A percentile compares a stretch with the other conserved stretches of the same genome.
Evolutionary conservation across 2,888 invertebrate genomes (phyloP).

Genomic region (Melipona bicolor): DNA sequence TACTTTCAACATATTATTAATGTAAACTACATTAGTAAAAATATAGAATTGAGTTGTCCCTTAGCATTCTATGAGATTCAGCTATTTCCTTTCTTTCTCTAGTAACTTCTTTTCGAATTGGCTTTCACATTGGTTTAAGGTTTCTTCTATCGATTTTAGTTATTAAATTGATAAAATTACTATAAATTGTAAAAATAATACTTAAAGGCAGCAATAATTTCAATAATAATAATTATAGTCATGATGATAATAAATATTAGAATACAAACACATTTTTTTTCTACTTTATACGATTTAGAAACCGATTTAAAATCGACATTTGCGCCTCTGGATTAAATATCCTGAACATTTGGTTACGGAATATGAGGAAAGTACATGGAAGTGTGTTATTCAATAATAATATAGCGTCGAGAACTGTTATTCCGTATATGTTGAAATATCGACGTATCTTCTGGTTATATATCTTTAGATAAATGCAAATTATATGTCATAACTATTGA

Average conservation of each 20-base stretch:
- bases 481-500: slow-evolving; percentile 43
- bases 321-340: slow-evolving; percentile 36
- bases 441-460: slow-evolving; percentile 27
- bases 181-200: slow-evolving; percentile 25
- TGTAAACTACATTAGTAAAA: slow-evolving; percentile 20
- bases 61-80: slow-evolving; percentile 12
- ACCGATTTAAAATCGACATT: slow-evolving; percentile 31
- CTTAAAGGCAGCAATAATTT: slow-evolving; percentile 26
- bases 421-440: slow-evolving; percentile 15
- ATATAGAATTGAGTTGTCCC: slow-evolving; percentile 1
- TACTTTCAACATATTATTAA: slow-evolving; percentile 6
- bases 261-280: slow-evolving; percentile 21
- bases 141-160: slow-evolving; percentile 24
- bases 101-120: background rate
- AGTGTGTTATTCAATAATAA: slow-evolving; percentile 44
- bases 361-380: slow-evolving; percentile 33
- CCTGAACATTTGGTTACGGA: slow-evolving; percentile 58
- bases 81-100: background rate
- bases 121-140: background rate
- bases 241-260: slow-evolving; percentile 16
- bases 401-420: slow-evolving; percentile 34
- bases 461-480: slow-evolving; percentile 53
- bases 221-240: slow-evolving; percentile 22
- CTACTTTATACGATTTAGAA: slow-evolving; percentile 22
- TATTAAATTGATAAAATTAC: slow-evolving; percentile 12